These are phyloP conservation scores for Micropterix aruncella DNA, from an alignment of 2,888 invertebrate genomes.

Conservation along the genomic window DNA sequence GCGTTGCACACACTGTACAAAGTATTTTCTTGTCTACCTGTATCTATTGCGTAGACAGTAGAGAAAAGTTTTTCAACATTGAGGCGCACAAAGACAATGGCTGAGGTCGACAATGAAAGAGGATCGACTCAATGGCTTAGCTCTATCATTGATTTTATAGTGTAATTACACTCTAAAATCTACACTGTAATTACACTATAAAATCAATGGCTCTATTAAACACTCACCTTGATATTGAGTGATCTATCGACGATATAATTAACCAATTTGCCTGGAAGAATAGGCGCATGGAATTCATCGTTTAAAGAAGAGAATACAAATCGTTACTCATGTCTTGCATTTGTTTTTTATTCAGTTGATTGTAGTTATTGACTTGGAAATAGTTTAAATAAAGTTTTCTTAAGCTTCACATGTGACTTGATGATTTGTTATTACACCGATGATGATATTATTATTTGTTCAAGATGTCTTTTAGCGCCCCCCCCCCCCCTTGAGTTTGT, in stretches of 20 bases:
- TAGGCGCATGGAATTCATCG: background rate
- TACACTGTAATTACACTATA: too few relatives aligned
- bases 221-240: slow-evolving; percentile 1
- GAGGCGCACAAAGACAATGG: background rate
- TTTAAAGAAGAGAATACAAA: background rate
- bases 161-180: too few relatives aligned
- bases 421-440: background rate
- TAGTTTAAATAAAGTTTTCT: background rate
- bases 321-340: background rate
- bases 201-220: too few relatives aligned
- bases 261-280: slow-evolving; percentile 1
- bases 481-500: slow-evolving; percentile 1
- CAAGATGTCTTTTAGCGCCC: slow-evolving; percentile 1
- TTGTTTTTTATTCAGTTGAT: slow-evolving; percentile 1
- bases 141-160: too few relatives aligned
- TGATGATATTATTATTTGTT: background rate
- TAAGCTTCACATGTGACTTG: background rate
- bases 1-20: slow-evolving; percentile 6
- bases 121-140: slow-evolving; percentile 1
- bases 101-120: slow-evolving; percentile 3
- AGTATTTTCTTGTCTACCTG: slow-evolving; percentile 7
- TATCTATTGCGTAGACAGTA: slow-evolving; percentile 5
- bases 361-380: background rate
- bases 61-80: slow-evolving; percentile 1
- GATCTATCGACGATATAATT: slow-evolving; percentile 1